phyloP scores from a whole-genome alignment of 2,888 invertebrate genomes.

The Drosophila anomalipes region DNA sequence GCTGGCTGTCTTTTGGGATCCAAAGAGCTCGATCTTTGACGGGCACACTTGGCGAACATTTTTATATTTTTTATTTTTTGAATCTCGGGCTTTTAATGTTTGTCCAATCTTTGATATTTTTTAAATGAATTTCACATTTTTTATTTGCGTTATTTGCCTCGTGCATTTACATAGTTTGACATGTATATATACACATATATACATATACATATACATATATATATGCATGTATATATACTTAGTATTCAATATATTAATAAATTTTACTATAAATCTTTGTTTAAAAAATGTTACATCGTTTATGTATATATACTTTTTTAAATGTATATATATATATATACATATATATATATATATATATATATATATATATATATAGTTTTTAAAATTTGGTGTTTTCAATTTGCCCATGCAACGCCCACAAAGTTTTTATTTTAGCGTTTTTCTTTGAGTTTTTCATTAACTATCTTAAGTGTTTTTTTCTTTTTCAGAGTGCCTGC shows the following conservation, averaged over 20 bases:
- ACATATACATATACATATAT: constrained; percentile 4
- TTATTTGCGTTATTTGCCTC: constrained; percentile 25
- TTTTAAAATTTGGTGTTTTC: constrained; percentile 78
- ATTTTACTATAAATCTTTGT: constrained; percentile 75
- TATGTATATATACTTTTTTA: constrained; percentile 35
- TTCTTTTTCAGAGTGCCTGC: constrained; percentile 35
- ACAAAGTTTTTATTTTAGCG: constrained; percentile 34
- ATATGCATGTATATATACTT: constrained; percentile 32
- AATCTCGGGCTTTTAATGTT: constrained; percentile 11
- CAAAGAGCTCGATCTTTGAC: constrained; percentile 19
- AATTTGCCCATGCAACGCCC: constrained; percentile 58
- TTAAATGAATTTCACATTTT: constrained; percentile 77
- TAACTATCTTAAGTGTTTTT: constrained; percentile 42
- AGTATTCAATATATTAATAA: constrained; percentile 67
- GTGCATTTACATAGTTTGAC: constrained; percentile 39
- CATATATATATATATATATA: constrained; percentile 58
- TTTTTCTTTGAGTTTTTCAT: constrained; percentile 26
- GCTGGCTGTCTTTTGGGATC: constrained; percentile 10
- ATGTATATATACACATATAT: constrained; percentile 38
- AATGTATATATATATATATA: constrained; percentile 45
- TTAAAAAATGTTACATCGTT: constrained; percentile 71
- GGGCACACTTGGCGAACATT: constrained; percentile 52
- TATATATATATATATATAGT: no score
- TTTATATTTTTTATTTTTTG: constrained; percentile 5
- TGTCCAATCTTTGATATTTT: constrained; percentile 60